Base-by-base conservation (phyloP, 2,888 invertebrate species). In the Lapara coniferarum region DNA sequence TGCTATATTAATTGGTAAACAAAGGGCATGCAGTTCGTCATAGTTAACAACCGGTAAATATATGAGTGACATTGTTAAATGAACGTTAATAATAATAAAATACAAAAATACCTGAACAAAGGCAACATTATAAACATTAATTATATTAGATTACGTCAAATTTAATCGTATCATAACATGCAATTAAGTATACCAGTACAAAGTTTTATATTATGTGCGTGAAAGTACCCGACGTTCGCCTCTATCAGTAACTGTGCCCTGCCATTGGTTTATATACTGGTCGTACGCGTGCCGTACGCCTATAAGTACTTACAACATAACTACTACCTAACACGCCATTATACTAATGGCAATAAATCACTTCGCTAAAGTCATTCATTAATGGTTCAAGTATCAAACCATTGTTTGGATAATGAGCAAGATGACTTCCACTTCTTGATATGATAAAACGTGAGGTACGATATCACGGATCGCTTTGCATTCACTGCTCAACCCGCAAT, bases 401-500 rank as follows among this genome's bases (percentile, higher is more conserved):
- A 14, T 30, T 59, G 59, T 59, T 46, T 19, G 49, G 19, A 49
- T 63, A 63, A 63, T 63, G 63, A 63, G 49, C 49, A 63, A 63
- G 80, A 85, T 85, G 81, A 84, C 81, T 82, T 81, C 80, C 74
- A 83, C 70, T 79, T 83, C 83, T 81, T 75, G 70, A 84, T 84
- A 83, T 81, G 76, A 72, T 73, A 74, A 78, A 78, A 81, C 75
- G 78, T 81, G 79, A 82, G 78, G 74, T 78, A 81, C 78, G 74
- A 75, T 79, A 81, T 68, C 72, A 77, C 78, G 77, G 78, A 79
- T 78, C 74, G 79, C 78, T 81, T 78, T 79, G 76, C 75, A 72
- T 77, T 77, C 79, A 81, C 80, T 80, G 74, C 79, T 80, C 78
- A 76, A 78, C 72, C 74, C 78, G 79, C 81, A 86, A 89, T 89